phyloP scores from a whole-genome alignment of 2,888 invertebrate genomes.

The Pheosia tremula region DNA sequence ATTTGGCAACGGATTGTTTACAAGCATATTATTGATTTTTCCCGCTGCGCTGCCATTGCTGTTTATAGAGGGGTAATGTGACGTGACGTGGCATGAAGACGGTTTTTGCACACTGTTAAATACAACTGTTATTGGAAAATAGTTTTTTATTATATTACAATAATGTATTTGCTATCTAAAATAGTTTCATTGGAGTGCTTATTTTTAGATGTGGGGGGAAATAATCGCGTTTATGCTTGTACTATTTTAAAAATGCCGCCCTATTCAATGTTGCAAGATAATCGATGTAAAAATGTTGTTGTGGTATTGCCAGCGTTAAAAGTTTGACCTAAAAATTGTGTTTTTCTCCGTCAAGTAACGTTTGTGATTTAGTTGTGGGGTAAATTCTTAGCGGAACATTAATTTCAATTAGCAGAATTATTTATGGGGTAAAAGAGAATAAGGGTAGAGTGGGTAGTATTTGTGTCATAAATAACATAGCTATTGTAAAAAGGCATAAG shows the following conservation, averaged over 20 bases:
- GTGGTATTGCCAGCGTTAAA: neutral
- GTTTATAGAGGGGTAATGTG: slow-evolving; percentile 15
- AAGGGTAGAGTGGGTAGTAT: too few relatives aligned
- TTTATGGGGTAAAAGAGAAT: too few relatives aligned
- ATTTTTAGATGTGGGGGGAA: neutral
- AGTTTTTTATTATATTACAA: neutral
- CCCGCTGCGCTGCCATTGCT: slow-evolving; percentile 40
- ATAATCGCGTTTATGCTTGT: neutral
- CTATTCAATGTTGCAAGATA: neutral
- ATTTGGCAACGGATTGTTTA: slow-evolving; percentile 73
- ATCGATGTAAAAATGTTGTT: neutral
- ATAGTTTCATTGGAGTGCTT: neutral
- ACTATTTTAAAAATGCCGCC: neutral
- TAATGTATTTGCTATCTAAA: neutral
- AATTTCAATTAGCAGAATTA: too few relatives aligned
- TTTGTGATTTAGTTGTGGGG: too few relatives aligned
- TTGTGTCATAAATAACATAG: too few relatives aligned
- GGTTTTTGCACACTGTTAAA: neutral
- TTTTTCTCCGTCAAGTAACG: too few relatives aligned
- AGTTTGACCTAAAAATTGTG: too few relatives aligned
- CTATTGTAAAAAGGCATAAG: neutral
- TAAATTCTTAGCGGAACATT: too few relatives aligned
- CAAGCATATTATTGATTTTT: slow-evolving; percentile 79
- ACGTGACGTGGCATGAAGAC: slow-evolving; percentile 21
- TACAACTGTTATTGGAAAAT: neutral